Evolutionary conservation across 2,888 invertebrate species (phyloP).

Genomic region (Chymomyza caudatula): DNA sequence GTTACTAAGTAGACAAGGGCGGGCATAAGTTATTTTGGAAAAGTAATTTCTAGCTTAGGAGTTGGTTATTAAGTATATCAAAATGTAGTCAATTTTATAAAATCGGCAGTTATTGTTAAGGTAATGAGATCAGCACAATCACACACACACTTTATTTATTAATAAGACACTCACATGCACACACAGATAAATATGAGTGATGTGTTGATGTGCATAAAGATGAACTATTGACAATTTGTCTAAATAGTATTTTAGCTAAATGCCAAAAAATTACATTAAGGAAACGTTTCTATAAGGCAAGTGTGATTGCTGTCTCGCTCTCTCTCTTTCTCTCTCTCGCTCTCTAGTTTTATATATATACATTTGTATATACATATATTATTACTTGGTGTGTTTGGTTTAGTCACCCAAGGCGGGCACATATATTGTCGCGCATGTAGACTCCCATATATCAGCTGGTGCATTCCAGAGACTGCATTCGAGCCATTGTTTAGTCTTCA

Average conservation of each 20-base stretch:
- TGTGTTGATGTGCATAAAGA: no score
- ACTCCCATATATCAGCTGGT: slow-evolving; percentile 86
- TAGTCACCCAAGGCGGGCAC: slow-evolving; percentile 79
- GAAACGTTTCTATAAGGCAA: neutral
- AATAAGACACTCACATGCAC: no score
- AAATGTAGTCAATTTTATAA: neutral
- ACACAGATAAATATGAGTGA: neutral
- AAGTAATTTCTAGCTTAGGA: neutral
- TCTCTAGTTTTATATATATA: neutral
- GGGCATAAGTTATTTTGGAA: neutral
- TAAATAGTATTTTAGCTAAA: neutral
- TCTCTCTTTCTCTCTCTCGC: neutral
- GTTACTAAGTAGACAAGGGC: neutral
- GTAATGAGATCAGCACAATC: neutral
- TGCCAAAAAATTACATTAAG: neutral
- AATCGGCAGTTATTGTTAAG: neutral
- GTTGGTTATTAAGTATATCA: neutral
- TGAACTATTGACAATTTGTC: neutral
- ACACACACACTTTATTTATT: no score
- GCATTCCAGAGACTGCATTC: slow-evolving; percentile 80
- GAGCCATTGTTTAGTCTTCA: slow-evolving; percentile 83
- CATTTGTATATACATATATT: neutral
- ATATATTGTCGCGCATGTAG: slow-evolving; percentile 83
- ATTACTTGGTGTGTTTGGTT: neutral
- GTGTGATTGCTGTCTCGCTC: neutral